Evolutionary conservation across 1,140 invertebrate species (phyloP).

Genomic region (Choristoneura fumiferana): DNA sequence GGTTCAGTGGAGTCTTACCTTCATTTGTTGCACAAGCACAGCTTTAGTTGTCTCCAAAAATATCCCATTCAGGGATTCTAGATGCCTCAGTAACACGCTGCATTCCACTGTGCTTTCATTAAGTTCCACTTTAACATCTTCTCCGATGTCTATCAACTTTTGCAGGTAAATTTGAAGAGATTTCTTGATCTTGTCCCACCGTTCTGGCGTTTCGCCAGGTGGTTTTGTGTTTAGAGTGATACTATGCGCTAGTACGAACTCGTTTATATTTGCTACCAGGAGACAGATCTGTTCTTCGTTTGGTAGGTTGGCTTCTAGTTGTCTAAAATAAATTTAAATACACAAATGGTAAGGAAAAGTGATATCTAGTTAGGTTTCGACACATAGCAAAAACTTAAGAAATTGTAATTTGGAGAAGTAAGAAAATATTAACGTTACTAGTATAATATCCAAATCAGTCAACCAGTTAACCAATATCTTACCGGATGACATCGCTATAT

Average conservation of each 20-base stretch:
- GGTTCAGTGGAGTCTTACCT: no score
- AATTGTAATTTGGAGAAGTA: no score
- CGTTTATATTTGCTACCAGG: slow-evolving; percentile 72
- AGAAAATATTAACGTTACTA: no score
- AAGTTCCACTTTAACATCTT: slow-evolving; percentile 72
- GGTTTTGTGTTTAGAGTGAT: slow-evolving; percentile 77
- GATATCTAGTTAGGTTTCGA: no score
- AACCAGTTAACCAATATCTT: slow-evolving; percentile 17
- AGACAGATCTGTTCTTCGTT: slow-evolving; percentile 70
- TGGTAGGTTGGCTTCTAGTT: slow-evolving; percentile 55
- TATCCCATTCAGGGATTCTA: slow-evolving; percentile 67
- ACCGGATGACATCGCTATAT: slow-evolving; percentile 75
- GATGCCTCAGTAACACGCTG: slow-evolving; percentile 61
- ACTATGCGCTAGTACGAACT: slow-evolving; percentile 75
- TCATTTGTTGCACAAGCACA: slow-evolving; percentile 75
- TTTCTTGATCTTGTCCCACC: slow-evolving; percentile 76
- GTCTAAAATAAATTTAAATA: slow-evolving; percentile 46
- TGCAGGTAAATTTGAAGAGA: slow-evolving; percentile 72
- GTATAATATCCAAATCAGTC: no score
- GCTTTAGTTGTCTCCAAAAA: slow-evolving; percentile 76
- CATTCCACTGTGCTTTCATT: slow-evolving; percentile 69
- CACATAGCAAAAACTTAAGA: no score
- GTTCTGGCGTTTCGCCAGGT: slow-evolving; percentile 71
- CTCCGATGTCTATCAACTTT: slow-evolving; percentile 71
- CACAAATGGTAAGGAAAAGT: no score